Percentiles rank a stretch among this genome's conserved stretches.
Conservation (phyloP, 2,797 vertebrate species). For the Lerista edwardsae region DNA sequence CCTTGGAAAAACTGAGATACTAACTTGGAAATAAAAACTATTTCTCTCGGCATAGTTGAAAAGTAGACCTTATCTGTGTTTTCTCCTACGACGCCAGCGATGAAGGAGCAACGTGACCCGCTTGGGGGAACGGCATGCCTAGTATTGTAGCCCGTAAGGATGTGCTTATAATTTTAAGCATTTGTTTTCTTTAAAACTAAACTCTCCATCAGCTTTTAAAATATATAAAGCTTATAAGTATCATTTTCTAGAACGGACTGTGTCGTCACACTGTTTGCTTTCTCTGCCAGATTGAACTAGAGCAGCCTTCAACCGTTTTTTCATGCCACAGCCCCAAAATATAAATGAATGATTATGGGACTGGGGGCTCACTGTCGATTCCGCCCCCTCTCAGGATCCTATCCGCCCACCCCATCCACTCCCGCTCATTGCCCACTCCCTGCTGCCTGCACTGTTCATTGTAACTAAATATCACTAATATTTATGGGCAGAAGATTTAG, state of each 20-base stretch:
- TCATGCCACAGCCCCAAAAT: too few relatives aligned
- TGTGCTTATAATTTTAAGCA: constrained; percentile 53
- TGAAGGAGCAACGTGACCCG: constrained; percentile 43
- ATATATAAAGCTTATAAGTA: constrained; percentile 44
- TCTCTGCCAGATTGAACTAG: constrained; percentile 62
- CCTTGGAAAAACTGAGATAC: constrained; percentile 44
- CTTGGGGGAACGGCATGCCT: constrained; percentile 43
- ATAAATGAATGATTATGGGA: too few relatives aligned
- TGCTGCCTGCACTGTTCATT: too few relatives aligned
- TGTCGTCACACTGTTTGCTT: constrained; percentile 64
- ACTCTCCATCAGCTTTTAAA: background rate
- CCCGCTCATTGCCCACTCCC: too few relatives aligned
- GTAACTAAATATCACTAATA: too few relatives aligned
- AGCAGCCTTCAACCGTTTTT: too few relatives aligned
- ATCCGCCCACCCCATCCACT: too few relatives aligned
- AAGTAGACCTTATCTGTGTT: constrained; percentile 59
- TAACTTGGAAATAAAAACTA: constrained; percentile 57
- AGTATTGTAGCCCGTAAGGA: constrained; percentile 42
- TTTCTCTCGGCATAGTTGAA: constrained; percentile 57
- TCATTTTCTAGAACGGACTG: constrained; percentile 58
- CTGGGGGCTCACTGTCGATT: too few relatives aligned
- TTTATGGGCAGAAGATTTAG: too few relatives aligned
- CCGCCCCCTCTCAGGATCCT: too few relatives aligned
- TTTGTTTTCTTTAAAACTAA: constrained; percentile 21
- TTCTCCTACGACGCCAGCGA: constrained; percentile 39